phyloP scores from a whole-genome alignment of 2,113 vertebrate species.

The Vidua macroura region DNA sequence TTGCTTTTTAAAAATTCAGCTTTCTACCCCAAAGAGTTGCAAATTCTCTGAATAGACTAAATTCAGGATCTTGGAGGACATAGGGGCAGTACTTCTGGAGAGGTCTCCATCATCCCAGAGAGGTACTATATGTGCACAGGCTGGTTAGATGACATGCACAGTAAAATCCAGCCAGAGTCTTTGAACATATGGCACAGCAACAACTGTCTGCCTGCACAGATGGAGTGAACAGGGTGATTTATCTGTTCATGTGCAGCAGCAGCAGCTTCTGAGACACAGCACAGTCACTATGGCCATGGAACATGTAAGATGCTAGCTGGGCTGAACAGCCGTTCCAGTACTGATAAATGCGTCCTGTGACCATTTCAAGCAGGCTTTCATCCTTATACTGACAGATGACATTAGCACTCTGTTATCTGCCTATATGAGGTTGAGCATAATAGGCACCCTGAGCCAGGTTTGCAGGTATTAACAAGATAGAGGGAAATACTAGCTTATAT shows the following conservation, averaged over 20 bases:
- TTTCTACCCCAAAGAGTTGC: neutral
- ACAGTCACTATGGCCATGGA: neutral
- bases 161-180: neutral
- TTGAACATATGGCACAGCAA: constrained; percentile 23
- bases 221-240: constrained; percentile 1
- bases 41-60: neutral
- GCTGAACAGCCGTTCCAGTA: neutral
- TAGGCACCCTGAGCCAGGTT: neutral
- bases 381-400: neutral
- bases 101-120: neutral
- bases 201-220: constrained; percentile 37
- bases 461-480: neutral
- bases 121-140: neutral
- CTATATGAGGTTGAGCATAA: neutral
- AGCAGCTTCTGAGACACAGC: neutral
- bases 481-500: neutral
- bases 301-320: neutral
- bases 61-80: neutral
- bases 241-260: neutral
- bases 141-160: neutral
- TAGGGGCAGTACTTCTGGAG: neutral
- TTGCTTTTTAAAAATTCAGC: neutral
- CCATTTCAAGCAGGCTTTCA: neutral
- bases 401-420: neutral
- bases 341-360: neutral